Conservation (phyloP, 2,888 invertebrate genomes). For the Tholera decimalis region DNA sequence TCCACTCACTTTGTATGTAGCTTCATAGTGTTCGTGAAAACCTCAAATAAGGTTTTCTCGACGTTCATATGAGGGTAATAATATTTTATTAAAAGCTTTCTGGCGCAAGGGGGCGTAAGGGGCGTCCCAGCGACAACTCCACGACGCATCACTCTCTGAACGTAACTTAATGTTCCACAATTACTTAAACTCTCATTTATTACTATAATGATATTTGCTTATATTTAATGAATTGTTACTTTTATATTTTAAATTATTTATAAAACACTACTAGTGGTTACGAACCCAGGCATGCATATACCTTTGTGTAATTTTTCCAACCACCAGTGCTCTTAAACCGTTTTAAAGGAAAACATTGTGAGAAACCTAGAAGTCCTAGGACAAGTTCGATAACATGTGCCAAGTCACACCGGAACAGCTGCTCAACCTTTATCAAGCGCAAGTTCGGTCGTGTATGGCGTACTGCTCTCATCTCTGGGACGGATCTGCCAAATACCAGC, state of each 20-base stretch:
- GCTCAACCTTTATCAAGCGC: too few relatives aligned
- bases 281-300: too few relatives aligned
- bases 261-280: too few relatives aligned
- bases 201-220: conserved; percentile 7
- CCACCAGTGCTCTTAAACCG: too few relatives aligned
- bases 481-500: too few relatives aligned
- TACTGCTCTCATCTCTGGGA: too few relatives aligned
- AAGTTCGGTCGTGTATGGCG: too few relatives aligned
- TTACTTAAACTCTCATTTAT: conserved; percentile 46
- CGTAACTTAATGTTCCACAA: conserved; percentile 57
- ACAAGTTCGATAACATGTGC: too few relatives aligned
- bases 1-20: conserved; percentile 41
- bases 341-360: too few relatives aligned
- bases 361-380: too few relatives aligned
- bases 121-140: conserved; percentile 47
- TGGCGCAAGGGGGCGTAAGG: conserved; percentile 61
- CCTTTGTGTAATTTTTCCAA: too few relatives aligned
- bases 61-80: conserved; percentile 71
- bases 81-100: conserved; percentile 81
- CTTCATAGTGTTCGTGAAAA: conserved; percentile 50
- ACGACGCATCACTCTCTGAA: conserved; percentile 52
- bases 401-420: too few relatives aligned
- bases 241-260: not conserved
- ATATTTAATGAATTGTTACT: not conserved
- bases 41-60: conserved; percentile 74